These are phyloP conservation scores for Apostichopus leukothele DNA, from an alignment of 53 echinoderm and acorn worm genomes.

Conservation along the genomic window DNA sequence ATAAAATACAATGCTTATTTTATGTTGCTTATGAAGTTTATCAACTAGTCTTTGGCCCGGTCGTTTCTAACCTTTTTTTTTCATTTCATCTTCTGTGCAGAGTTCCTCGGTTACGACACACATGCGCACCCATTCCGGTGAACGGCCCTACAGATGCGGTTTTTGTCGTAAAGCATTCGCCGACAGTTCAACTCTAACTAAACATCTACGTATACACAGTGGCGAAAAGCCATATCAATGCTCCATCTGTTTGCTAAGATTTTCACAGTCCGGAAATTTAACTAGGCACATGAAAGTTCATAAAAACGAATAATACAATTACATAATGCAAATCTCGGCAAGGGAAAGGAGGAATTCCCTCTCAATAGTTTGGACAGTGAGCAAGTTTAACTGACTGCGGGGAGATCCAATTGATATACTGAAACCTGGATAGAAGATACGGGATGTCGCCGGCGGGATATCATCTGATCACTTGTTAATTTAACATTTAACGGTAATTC, in stretches of 20 bases:
- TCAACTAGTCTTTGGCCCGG: no score
- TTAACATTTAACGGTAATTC: no score
- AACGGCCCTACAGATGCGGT: constrained; percentile 81
- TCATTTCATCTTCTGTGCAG: constrained; percentile 26
- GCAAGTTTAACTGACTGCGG: no score
- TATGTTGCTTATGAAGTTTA: no score
- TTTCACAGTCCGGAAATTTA: constrained; percentile 87
- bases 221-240: constrained; percentile 89
- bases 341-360: neutral
- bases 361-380: no score
- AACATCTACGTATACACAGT: constrained; percentile 85
- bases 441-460: no score
- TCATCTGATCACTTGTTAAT: no score
- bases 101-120: constrained; percentile 92
- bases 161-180: constrained; percentile 87
- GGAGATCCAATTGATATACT: no score
- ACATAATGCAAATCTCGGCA: neutral
- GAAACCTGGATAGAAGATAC: no score
- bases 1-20: no score
- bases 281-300: constrained; percentile 89
- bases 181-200: constrained; percentile 87
- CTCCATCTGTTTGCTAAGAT: constrained; percentile 66
- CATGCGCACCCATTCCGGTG: constrained; percentile 89
- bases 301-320: constrained; percentile 52
- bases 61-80: neutral